Percentiles rank a stretch among this genome's conserved stretches.
Evolutionary conservation across 64 coral and sea anemone genomes (phyloP).

Genomic region (Montipora cactus): DNA sequence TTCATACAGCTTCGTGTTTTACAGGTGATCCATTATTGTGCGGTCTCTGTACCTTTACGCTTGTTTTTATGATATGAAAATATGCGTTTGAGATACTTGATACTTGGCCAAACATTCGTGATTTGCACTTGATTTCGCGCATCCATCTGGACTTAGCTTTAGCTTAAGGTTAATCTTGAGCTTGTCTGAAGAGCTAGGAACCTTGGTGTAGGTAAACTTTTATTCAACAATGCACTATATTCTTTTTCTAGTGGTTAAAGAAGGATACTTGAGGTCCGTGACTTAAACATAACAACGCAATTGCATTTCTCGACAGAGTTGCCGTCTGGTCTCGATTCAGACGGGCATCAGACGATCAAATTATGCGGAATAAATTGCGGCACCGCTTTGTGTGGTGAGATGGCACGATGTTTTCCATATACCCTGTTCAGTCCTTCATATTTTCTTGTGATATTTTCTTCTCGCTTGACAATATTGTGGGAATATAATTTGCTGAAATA

Average conservation of each 20-base stretch:
- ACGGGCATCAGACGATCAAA: not conserved
- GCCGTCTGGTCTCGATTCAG: not conserved
- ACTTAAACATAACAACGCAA: not conserved
- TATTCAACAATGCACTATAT: not conserved
- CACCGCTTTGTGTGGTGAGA: too few relatives aligned
- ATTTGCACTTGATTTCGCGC: not conserved
- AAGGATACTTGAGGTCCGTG: not conserved
- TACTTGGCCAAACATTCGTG: not conserved
- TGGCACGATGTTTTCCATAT: not conserved
- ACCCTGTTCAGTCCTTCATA: not conserved
- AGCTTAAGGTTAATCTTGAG: not conserved
- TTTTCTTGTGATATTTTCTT: not conserved
- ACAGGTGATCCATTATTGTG: constrained; percentile 2
- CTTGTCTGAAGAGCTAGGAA: not conserved
- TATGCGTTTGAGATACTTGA: not conserved
- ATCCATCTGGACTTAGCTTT: not conserved
- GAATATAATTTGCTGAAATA: too few relatives aligned
- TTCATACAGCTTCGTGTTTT: not conserved
- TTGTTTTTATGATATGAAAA: not conserved
- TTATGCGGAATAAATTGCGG: not conserved
- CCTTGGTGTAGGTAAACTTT: not conserved
- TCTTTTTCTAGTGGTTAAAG: not conserved
- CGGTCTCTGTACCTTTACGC: not conserved
- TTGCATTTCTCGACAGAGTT: not conserved
- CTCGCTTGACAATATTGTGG: not conserved